Conservation (phyloP, 2,888 invertebrate species). For the Heliconius aoede region DNA sequence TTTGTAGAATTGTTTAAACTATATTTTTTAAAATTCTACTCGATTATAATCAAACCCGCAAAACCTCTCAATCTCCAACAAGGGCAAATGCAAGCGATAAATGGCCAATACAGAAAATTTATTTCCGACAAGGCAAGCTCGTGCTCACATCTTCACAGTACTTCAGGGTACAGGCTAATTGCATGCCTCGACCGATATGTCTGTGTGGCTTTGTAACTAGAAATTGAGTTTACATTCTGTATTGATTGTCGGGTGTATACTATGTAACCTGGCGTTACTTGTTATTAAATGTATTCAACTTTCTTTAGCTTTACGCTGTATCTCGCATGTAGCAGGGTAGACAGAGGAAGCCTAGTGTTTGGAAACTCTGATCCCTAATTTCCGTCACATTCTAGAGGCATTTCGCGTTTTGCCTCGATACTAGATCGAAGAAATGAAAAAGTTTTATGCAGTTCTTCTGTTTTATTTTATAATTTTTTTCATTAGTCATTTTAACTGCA, state of each 20-base stretch:
- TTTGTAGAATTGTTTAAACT: too few species aligned
- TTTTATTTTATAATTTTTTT: neutral
- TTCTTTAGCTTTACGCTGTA: neutral
- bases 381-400: neutral
- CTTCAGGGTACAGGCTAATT: constrained; percentile 15
- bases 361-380: neutral
- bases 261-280: neutral
- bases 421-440: neutral
- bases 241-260: neutral
- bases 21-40: too few species aligned
- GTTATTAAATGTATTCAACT: neutral
- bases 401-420: neutral
- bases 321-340: neutral
- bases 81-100: too few species aligned
- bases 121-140: neutral
- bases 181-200: constrained; percentile 19
- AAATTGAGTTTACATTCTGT: constrained; percentile 25
- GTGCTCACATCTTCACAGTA: constrained; percentile 3
- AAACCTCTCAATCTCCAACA: too few species aligned
- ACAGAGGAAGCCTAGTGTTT: neutral
- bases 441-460: too few species aligned
- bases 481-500: neutral
- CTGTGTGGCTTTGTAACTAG: constrained; percentile 24
- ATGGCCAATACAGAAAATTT: constrained; percentile 2
- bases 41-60: too few species aligned